Base-by-base conservation (phyloP, 2,113 vertebrate genomes). In the Perca schrenkii region DNA sequence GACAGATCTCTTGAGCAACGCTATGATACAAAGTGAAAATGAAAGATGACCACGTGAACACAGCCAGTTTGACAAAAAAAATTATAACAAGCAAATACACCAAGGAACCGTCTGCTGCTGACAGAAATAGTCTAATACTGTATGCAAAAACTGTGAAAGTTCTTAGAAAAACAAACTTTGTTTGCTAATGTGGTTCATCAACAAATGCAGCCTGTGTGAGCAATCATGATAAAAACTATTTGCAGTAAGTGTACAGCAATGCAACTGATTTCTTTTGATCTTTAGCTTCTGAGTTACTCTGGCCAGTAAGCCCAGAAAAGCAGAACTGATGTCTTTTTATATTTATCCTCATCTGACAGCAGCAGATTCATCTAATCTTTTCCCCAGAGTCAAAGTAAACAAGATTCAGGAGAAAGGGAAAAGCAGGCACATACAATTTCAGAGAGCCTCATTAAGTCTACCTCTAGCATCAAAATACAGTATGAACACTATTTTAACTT, bases 341-440 rank as follows among this genome's bases (percentile, higher is more conserved):
- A 69, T 77, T 54, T 68, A 15, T 60, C 8, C 14, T 60, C n/a
- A 60, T 54, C 52, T 58, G 1, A 73, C 19, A 8, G 64, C 22
- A 77, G 52, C 2, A 65, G 10, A 17, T 43, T 31, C 34, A 69
- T 75, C 46, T 47, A 40, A 46, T 10, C 43, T 22, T 52, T 73
- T 67, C 36, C 14, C 25, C 53, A 50, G 50, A 73, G 34, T 50
- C 43, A 72, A 73, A 79, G 21, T 65, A 53, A 71, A 49, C 63
- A 16, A 17, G 72, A n/a, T 0, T 60, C 5, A 46, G 13, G 22
- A 46, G 16, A 60, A 58, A 47, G 15, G 7, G 16, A 16, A 60
- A 61, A 5, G 0, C n/a, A 28, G 8, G 47, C 22, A 67, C 19
- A 36, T 14, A 47, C 60, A 67, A 53, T 34, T 19, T 43, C 49